Evolutionary conservation across 2,888 invertebrate species (phyloP), one percentile per base, ranked within the genome.

Genomic region (Chrysolina haemoptera): DNA sequence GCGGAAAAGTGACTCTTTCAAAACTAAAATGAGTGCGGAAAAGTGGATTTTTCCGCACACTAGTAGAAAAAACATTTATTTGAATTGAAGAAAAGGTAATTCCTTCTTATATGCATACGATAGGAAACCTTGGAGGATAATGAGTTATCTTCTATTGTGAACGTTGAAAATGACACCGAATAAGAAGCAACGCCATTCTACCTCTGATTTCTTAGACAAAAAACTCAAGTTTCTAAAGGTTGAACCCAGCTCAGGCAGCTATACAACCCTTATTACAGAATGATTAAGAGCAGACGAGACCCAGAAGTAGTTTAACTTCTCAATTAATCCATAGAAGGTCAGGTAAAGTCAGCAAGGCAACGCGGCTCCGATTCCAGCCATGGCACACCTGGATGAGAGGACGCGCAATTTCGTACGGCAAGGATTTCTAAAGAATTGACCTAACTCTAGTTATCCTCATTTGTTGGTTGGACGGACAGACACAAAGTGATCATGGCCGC

Each of bases 401-500:
- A 82, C 78, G 82, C 83, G 82, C 82, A 82, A 83, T 84, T 84
- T 79, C 81, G 55, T 78, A 73, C 72, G 70, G 71, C 59, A 75
- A 69, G 76, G 70, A 75, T 82, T 84, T 86, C 84, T 83, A 87
- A 86, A 86, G 87, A 87, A 86, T 86, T 87, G 87, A 87, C 87
- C 87, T 87, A 87, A 87, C 87, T 87, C 86, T 85, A 86, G 87
- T 87, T 86, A 87, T 87, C 87, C 87, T 87, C 85, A 87, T 88
- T 88, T 87, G 86, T 79, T 85, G 87, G 84, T 85, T 84, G 86
- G 85, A 76, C 84, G 86, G 79, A 69, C 80, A 82, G 65, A 82
- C 78, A 87, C 84, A 87, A 87, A 79, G 75, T 71, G 76, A 82
- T 81, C 83, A 84, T 84, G 82, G 82, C 85, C 78, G 85, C 82